Evolutionary conservation across 2,888 invertebrate species (phyloP).

Genomic region (Ctena decussata): DNA sequence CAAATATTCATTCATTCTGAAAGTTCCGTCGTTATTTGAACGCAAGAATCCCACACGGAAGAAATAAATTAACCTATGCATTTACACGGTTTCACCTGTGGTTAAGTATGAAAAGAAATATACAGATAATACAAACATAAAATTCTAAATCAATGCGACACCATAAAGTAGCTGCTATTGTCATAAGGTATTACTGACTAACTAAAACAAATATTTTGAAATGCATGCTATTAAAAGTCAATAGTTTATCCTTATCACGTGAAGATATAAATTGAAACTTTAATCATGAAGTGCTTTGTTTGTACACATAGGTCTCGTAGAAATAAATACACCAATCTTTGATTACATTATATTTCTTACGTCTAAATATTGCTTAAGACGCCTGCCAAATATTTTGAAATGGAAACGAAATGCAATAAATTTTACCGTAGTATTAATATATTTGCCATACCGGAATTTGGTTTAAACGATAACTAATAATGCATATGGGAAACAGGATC

Average conservation of each 20-base stretch:
- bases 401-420: too few species aligned
- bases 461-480: too few species aligned
- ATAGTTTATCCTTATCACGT: conserved; percentile 10
- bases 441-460: too few species aligned
- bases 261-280: conserved; percentile 10
- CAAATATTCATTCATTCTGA: too few species aligned
- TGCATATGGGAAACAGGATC: too few species aligned
- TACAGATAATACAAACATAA: too few species aligned
- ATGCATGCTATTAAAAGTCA: conserved; percentile 4
- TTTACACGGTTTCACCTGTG: too few species aligned
- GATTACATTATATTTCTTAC: neutral
- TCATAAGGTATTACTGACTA: neutral
- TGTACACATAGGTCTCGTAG: neutral
- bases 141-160: neutral
- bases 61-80: too few species aligned
- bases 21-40: too few species aligned
- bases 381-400: neutral
- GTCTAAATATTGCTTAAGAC: neutral
- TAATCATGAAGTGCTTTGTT: neutral
- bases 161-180: neutral
- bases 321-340: neutral
- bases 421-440: too few species aligned
- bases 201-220: conserved; percentile 12
- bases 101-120: too few species aligned
- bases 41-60: too few species aligned